Conservation (phyloP, 2,888 invertebrate genomes). For the Hirtodrosophila histrioides region DNA sequence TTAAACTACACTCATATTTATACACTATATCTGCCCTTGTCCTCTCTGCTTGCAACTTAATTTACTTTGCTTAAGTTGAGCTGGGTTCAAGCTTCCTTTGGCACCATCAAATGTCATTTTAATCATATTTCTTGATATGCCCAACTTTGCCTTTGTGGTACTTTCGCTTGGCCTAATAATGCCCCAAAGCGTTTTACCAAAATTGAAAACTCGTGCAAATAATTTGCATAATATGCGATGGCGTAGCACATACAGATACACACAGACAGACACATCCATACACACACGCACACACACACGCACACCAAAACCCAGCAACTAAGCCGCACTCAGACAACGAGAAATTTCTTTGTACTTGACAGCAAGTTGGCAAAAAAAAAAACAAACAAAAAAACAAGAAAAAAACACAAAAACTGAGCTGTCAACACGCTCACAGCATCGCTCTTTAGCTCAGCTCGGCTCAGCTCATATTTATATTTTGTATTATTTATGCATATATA, state of each 20-base stretch:
- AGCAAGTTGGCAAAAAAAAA: constrained; percentile 25
- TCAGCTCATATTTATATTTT: constrained; percentile 68
- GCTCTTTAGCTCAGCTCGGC: constrained; percentile 39
- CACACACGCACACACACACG: constrained; percentile 13
- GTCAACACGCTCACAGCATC: constrained; percentile 67
- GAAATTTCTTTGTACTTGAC: constrained; percentile 55
- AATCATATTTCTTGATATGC: constrained; percentile 66
- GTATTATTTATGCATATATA: constrained; percentile 74
- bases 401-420: constrained; percentile 36
- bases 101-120: constrained; percentile 67
- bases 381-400: constrained; percentile 1
- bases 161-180: constrained; percentile 54
- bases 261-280: constrained; percentile 1
- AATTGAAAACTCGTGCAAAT: constrained; percentile 79
- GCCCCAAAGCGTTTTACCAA: constrained; percentile 73
- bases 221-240: constrained; percentile 69
- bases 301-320: constrained; percentile 4
- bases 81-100: constrained; percentile 28
- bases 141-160: constrained; percentile 52
- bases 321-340: constrained; percentile 49
- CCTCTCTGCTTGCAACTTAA: constrained; percentile 49
- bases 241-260: constrained; percentile 11
- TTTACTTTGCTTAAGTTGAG: constrained; percentile 56
- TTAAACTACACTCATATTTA: constrained; percentile 22
- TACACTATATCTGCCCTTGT: not conserved